A percentile compares a stretch with the other conserved stretches of the same genome.
phyloP scores from a whole-genome alignment of 2,113 vertebrate genomes.

The Perca fluviatilis region DNA sequence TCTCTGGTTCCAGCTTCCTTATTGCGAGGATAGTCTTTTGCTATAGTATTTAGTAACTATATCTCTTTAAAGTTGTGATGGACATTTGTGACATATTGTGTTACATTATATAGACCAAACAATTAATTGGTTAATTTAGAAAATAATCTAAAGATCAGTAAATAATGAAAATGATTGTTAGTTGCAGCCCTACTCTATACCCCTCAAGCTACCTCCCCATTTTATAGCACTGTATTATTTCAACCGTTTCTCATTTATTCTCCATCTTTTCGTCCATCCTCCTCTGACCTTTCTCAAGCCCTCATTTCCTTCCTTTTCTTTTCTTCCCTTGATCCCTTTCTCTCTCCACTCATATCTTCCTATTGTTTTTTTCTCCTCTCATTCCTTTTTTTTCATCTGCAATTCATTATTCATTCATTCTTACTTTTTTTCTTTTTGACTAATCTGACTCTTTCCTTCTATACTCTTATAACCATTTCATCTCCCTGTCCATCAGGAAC shows the following conservation, averaged over 20 bases:
- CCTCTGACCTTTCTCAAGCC: constrained; percentile 48
- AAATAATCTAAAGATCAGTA: background rate
- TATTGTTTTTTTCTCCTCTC: constrained; percentile 9
- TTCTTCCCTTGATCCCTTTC: constrained; percentile 20
- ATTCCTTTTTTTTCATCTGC: constrained; percentile 12
- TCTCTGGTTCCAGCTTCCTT: background rate
- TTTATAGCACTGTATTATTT: background rate
- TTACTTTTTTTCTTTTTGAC: background rate
- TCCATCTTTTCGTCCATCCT: constrained; percentile 33
- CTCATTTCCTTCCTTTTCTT: constrained; percentile 46
- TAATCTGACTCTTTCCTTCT: background rate
- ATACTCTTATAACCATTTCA: background rate
- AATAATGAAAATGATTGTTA: background rate
- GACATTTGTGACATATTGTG: background rate
- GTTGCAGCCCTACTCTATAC: background rate
- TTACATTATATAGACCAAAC: background rate
- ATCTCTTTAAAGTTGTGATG: background rate
- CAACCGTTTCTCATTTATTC: constrained; percentile 18
- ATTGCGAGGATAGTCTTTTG: background rate
- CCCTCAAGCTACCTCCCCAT: background rate
- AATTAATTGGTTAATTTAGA: background rate
- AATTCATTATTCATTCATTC: constrained; percentile 45
- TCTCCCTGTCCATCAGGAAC: constrained; percentile 85
- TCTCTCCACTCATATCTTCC: constrained; percentile 11
- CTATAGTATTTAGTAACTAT: background rate